Conservation (phyloP, 2,113 vertebrate genomes). For the Mionectes macconnelli region DNA sequence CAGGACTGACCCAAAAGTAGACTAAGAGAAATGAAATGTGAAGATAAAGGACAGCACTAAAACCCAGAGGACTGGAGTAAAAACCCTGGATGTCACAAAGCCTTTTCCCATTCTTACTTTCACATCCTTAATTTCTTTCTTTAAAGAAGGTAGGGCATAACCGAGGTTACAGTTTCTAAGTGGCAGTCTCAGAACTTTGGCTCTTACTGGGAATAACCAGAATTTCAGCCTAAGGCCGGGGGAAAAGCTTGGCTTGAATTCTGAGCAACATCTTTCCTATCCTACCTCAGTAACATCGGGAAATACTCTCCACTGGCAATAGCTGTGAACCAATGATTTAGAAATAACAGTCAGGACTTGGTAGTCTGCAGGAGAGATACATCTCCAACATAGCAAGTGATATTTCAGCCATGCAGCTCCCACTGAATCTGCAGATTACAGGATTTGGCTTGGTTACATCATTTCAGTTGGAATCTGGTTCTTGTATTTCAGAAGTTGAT, state of each 20-base stretch:
- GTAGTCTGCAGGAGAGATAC: neutral
- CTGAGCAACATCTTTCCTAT: neutral
- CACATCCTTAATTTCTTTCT: neutral
- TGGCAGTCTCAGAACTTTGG: neutral
- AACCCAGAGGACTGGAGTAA: neutral
- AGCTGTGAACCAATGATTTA: neutral
- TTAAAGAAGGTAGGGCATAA: neutral
- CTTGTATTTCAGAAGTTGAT: slow-evolving; percentile 16
- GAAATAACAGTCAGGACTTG: neutral
- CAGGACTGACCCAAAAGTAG: neutral
- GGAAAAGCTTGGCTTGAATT: neutral
- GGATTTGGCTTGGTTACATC: neutral
- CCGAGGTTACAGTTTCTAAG: neutral
- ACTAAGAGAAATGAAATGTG: neutral
- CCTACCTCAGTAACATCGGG: neutral
- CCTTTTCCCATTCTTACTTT: neutral
- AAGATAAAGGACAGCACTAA: neutral
- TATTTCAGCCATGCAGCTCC: neutral
- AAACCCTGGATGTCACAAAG: neutral
- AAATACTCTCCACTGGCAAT: neutral
- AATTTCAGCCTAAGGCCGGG: neutral
- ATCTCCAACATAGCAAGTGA: neutral
- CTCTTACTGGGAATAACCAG: neutral
- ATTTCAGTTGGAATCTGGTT: neutral
- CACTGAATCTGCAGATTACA: neutral